These are phyloP conservation scores for Uropsilus gracilis DNA, from an alignment of 2,113 vertebrate species.

Conservation along the genomic window DNA sequence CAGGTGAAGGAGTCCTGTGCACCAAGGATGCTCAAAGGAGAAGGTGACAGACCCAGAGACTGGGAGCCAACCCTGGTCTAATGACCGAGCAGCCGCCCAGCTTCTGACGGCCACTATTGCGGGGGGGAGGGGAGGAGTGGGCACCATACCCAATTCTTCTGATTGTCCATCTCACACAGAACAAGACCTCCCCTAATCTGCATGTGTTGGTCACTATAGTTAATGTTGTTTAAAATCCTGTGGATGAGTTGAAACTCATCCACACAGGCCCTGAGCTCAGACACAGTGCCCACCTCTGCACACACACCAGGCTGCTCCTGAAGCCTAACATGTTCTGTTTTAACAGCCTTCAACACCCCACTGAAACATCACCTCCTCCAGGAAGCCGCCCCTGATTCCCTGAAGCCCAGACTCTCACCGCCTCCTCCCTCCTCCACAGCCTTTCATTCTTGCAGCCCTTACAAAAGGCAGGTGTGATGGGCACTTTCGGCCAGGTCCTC, in stretches of 20 bases:
- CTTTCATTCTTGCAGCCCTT: neutral
- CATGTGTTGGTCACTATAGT: no score
- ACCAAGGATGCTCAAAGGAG: neutral
- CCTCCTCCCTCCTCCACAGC: accelerated
- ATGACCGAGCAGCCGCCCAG: accelerated
- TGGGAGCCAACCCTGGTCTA: no score
- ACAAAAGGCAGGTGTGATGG: neutral
- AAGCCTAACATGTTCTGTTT: neutral
- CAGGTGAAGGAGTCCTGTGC: neutral
- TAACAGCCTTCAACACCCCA: neutral
- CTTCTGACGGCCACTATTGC: accelerated
- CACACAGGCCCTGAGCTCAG: accelerated
- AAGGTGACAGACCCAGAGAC: accelerated
- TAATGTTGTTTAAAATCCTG: neutral
- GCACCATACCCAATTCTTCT: neutral
- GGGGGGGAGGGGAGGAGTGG: no score
- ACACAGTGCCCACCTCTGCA: neutral
- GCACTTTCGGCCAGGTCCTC: no score
- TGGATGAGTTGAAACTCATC: neutral
- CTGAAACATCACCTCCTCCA: neutral
- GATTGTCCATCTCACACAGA: neutral
- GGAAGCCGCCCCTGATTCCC: neutral
- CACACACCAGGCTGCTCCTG: neutral
- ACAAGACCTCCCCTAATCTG: neutral
- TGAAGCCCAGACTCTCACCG: neutral